Evolutionary conservation across 2,113 vertebrate species (phyloP), one percentile per base, ranked within the genome.

Genomic region (Toxotes jaculatrix): DNA sequence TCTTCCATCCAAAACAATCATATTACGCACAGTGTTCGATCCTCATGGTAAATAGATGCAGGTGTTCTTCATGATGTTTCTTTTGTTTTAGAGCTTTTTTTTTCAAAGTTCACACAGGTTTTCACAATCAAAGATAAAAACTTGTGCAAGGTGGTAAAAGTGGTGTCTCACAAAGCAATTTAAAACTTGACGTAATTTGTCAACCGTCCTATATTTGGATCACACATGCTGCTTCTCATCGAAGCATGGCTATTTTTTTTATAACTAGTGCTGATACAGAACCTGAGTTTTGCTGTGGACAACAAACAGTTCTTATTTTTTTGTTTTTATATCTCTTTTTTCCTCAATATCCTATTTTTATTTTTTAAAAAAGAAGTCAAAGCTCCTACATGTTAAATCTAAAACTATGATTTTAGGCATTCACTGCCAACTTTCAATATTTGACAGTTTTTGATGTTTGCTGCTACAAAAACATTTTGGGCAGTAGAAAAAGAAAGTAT

Each of bases 21-120:
- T 74, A 72, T 88, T 80, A 71, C 62, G 79, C 64, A 55, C 3
- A 49, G 31, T 11, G n/a, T 73, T 73, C 69, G 73, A 70, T 60
- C 57, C 73, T 74, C 77, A 45, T 59, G 79, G 70, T 66, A 36
- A 57, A 43, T 64, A 62, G 47, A 63, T 71, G 53, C 72, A 72
- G 77, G 27, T 59, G 45, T 57, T 43, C 60, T 56, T 6, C 51
- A 85, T 70, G 49, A 57, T 10, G 31, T 61, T 73, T 82, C 67
- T 83, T 77, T 66, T 27, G 27, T 72, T 81, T 45, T n/a, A 13
- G 76, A 66, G 8, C 60, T 45, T 75, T 8, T 27, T 27, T 27
- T 27, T 27, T 27, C 27, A 27, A 27, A 27, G 27, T 27, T 36
- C 49, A 21, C 7, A 53, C 5, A 43, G 51, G 19, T 45, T n/a